A percentile compares a stretch with the other conserved stretches of the same genome.
These are phyloP conservation scores for Euschistus heros DNA, from an alignment of 1,140 invertebrate species.

Conservation along the genomic window DNA sequence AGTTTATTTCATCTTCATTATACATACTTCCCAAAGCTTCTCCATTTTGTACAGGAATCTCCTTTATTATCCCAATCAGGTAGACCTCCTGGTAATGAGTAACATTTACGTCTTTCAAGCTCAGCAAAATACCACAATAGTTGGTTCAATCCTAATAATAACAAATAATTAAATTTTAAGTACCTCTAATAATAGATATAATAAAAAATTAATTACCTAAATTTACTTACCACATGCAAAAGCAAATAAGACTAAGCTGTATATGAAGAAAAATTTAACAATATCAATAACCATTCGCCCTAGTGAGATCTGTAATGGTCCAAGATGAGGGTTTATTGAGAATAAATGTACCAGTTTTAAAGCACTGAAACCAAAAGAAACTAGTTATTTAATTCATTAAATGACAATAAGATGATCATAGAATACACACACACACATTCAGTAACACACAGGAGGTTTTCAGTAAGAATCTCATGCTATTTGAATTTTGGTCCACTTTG, in stretches of 20 bases:
- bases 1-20: too few species aligned
- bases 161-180: too few species aligned
- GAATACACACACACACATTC: too few species aligned
- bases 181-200: background rate
- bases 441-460: too few species aligned
- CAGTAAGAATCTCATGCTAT: too few species aligned
- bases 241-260: conserved; percentile 67
- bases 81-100: conserved; percentile 43
- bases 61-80: conserved; percentile 52
- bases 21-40: conserved; percentile 48
- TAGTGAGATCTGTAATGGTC: conserved; percentile 73
- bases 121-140: conserved; percentile 84
- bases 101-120: conserved; percentile 65
- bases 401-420: too few species aligned
- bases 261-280: conserved; percentile 80
- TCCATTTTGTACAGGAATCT: conserved; percentile 68
- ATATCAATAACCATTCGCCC: conserved; percentile 80
- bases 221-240: conserved; percentile 60
- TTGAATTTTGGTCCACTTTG: too few species aligned
- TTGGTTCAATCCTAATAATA: conserved; percentile 67
- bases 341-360: conserved; percentile 82
- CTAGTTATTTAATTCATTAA: too few species aligned
- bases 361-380: conserved; percentile 56
- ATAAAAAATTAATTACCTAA: background rate
- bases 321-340: conserved; percentile 81